Evolutionary conservation across 2,888 invertebrate species (phyloP), one percentile per base, ranked within the genome.

Genomic region (Andrena minutula): DNA sequence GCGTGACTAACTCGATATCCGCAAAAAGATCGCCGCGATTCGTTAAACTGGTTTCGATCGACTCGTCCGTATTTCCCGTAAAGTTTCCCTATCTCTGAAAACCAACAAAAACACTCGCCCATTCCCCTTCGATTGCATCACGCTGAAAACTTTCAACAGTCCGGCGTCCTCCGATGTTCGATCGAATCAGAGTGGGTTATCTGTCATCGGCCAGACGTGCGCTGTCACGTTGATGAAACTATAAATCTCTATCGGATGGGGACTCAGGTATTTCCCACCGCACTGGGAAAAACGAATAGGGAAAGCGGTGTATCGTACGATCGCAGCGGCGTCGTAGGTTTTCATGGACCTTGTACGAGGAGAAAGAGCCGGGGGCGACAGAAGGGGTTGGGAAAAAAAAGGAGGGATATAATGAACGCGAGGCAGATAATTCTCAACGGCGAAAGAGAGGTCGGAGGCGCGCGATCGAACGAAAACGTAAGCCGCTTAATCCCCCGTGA

Each of bases 401-500:
- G 60, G 49, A 28, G 47, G 28, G 82, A 88, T 86, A 86, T 86
- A 86, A 85, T 85, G 85, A 81, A 79, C 86, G 82, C 83, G 71
- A 77, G 69, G 74, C 77, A 86, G 88, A 85, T 86, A 86, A 88
- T 88, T 88, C 88, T 70, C 72, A 80, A 87, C 49, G 60, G 75
- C 56, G 80, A 64, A 66, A 69, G 79, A 74, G 81, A 73, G 30
- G 65, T 60, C 72, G 82, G 56, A 58, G 60, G 28, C n/a, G 71
- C 64, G 66, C 76, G 86, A 88, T 87, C 88, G 87, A 91, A 91
- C 88, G 91, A 90, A 91, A 91, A 86, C 89, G 90, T 89, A 89
- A 92, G 89, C 91, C 88, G 79, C 77, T 85, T 92, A 92, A 92
- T 92, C 92, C 91, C 58, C 85, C 79, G 89, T 92, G 91, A 92